Evolutionary conservation across 2,888 invertebrate species (phyloP), one percentile per base, ranked within the genome.

Genomic region (Noctua janthe): DNA sequence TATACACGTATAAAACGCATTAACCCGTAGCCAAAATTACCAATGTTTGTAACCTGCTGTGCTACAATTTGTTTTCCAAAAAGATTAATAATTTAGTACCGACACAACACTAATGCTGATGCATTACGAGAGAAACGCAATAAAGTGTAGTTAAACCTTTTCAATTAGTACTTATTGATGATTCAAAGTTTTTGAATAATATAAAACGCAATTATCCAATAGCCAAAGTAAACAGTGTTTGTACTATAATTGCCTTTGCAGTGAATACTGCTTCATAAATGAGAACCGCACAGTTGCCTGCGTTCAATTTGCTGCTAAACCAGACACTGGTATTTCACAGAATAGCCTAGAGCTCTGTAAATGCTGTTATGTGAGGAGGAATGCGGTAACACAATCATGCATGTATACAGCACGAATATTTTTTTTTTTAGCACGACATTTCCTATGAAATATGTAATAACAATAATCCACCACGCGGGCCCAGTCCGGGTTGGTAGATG

Each of bases 301-400:
- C n/a, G n/a, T 71, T 70, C 47, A 76, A 29, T 59, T 70, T n/a
- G 35, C 47, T 59, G 35, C 23, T 47, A 49, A 70, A 59, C 49
- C 47, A 49, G 64, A 20, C 20, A 35, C 10, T 56, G 56, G 49
- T 47, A 29, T 69, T 56, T 70, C 47, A 47, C 15, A 56, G 29
- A 69, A 56, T 29, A 56, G 54, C 15, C 8, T 29, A 8, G 56
- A 35, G 69, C 20, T 59, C 69, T 76, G 23, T 13, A 23, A 70
- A 76, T 23, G 13, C 29, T 47, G 35, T 23, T 29, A 20, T 56
- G 13, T 66, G 7, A 47, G 56, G 35, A 39, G 66, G 66, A 76
- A 23, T 47, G 69, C 74, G 47, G 70, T 49, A 10, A 49, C 70
- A 49, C 5, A 29, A 29, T 29, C 29, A 17, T 70, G 35, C 20